Conservation (phyloP, 2,797 vertebrate species). For the Girardinus metallicus region DNA sequence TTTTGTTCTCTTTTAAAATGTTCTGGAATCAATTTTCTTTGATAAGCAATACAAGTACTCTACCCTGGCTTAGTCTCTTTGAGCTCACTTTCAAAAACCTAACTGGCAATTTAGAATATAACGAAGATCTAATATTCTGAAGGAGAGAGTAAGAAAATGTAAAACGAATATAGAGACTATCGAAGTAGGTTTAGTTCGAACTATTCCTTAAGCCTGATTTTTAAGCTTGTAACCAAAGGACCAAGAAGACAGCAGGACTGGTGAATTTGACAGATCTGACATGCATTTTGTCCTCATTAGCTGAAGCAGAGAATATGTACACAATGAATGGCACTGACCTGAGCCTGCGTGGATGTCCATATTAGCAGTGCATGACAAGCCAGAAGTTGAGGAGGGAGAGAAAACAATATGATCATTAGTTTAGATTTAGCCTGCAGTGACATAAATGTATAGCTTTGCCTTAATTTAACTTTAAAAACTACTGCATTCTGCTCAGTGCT, state of each 20-base stretch:
- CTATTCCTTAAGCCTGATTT: conserved; percentile 53
- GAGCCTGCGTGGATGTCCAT: conserved; percentile 97
- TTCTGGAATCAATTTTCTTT: conserved; percentile 29
- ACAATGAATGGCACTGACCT: conserved; percentile 94
- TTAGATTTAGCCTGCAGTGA: conserved; percentile 67
- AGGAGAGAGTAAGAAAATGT: conserved; percentile 4
- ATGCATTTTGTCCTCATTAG: conserved; percentile 75
- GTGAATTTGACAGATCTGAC: conserved; percentile 50
- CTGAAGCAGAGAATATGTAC: conserved; percentile 79
- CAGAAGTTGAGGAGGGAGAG: conserved; percentile 82
- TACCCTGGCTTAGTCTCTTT: conserved; percentile 29
- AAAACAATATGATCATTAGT: conserved; percentile 90
- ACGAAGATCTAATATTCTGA: conserved; percentile 42
- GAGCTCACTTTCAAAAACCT: conserved; percentile 34
- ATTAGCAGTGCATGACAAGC: conserved; percentile 94
- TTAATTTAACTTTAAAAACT: conserved; percentile 39
- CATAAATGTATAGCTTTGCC: conserved; percentile 59
- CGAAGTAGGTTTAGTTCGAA: conserved; percentile 43
- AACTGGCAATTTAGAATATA: conserved; percentile 33
- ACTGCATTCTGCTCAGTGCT: conserved; percentile 41
- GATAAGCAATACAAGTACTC: conserved; percentile 28
- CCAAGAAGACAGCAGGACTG: conserved; percentile 31
- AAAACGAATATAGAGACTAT: conserved; percentile 48
- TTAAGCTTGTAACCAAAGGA: conserved; percentile 43
- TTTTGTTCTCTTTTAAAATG: conserved; percentile 14